Percentiles rank a stretch among this genome's conserved stretches.
phyloP scores from a whole-genome alignment of 2,888 invertebrate species.

The Eugnorisma glareosa region DNA sequence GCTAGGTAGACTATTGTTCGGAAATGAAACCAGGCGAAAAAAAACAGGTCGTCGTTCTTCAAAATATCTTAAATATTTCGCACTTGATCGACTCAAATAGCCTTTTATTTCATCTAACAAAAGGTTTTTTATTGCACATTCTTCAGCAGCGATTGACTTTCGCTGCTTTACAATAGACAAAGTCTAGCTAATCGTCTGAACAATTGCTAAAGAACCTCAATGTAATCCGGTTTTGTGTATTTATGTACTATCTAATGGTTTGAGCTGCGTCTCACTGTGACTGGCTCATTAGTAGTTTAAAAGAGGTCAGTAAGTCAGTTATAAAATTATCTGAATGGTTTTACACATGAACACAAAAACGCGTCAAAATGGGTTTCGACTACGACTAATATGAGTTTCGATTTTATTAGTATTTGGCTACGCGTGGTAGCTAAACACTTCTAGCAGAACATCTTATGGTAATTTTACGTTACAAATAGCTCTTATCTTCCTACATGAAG shows the following conservation, averaged over 20 bases:
- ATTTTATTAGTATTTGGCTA: not conserved
- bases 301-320: not conserved
- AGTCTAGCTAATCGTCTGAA: conserved; percentile 6
- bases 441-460: not conserved
- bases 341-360: not conserved
- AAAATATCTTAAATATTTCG: conserved; percentile 23
- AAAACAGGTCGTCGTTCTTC: not conserved
- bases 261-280: conserved; percentile 7
- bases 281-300: not conserved
- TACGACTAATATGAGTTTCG: not conserved
- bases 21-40: conserved; percentile 1
- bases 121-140: conserved; percentile 32
- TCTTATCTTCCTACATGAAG: conserved; percentile 18
- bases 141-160: conserved; percentile 31
- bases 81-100: not conserved
- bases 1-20: conserved; percentile 41
- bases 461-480: conserved; percentile 5
- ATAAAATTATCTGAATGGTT: not conserved
- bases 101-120: conserved; percentile 32
- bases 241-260: conserved; percentile 5
- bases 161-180: conserved; percentile 29
- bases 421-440: not conserved
- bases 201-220: conserved; percentile 22
- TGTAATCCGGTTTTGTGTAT: conserved; percentile 31
- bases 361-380: not conserved